phyloP scores from a whole-genome alignment of 2,888 invertebrate species.

The Erannis defoliaria region DNA sequence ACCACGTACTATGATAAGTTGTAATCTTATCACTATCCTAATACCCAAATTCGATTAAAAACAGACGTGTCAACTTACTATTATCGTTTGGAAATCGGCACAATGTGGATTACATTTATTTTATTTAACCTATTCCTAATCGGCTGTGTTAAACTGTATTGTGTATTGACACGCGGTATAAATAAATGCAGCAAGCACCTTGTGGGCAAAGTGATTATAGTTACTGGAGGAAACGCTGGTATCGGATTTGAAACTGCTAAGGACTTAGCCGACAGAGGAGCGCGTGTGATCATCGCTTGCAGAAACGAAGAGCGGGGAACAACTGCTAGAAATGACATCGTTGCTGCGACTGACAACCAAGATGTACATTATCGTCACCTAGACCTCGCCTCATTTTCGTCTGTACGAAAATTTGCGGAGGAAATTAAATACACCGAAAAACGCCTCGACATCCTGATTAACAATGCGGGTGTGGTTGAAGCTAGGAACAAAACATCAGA shows the following conservation, averaged over 20 bases:
- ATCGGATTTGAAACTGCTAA: constrained; percentile 92
- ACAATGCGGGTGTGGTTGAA: constrained; percentile 87
- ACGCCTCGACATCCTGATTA: constrained; percentile 86
- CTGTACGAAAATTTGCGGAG: constrained; percentile 87
- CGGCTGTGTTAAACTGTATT: constrained; percentile 49
- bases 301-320: constrained; percentile 89
- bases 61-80: not conserved
- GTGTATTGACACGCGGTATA: constrained; percentile 60
- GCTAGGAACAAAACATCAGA: constrained; percentile 77
- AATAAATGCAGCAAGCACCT: constrained; percentile 74
- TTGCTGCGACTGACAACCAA: constrained; percentile 58
- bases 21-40: constrained; percentile 6
- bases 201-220: constrained; percentile 93
- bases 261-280: constrained; percentile 90
- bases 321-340: constrained; percentile 71
- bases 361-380: constrained; percentile 73
- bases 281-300: constrained; percentile 93
- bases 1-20: not conserved
- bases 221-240: constrained; percentile 94
- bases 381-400: constrained; percentile 82
- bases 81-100: not conserved
- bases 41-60: not conserved
- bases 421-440: constrained; percentile 82
- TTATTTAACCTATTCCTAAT: constrained; percentile 45
- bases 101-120: constrained; percentile 50